Evolutionary conservation across 2,113 vertebrate genomes (phyloP).

Genomic region (Vulpes vulpes): DNA sequence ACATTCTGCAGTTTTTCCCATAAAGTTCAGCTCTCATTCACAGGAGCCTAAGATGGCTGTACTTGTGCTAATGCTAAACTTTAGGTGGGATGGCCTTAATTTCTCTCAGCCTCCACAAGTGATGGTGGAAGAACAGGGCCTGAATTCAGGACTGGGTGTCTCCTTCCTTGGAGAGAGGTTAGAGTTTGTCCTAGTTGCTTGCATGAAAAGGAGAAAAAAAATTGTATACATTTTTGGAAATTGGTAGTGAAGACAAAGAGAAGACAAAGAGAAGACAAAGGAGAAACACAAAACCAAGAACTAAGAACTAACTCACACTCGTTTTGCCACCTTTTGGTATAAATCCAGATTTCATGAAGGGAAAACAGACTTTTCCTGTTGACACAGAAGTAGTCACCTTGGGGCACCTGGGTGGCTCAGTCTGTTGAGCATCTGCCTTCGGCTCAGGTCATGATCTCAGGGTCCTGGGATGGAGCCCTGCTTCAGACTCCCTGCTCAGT

Average conservation of each 20-base stretch:
- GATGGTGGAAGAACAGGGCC: neutral
- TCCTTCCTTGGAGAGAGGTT: neutral
- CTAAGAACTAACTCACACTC: neutral
- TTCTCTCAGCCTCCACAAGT: too few species aligned
- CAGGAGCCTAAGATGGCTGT: too few species aligned
- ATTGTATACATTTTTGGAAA: neutral
- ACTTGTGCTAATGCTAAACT: too few species aligned
- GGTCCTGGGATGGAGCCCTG: too few species aligned
- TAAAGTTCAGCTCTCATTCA: too few species aligned
- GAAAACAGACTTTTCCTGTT: neutral
- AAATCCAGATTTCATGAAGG: slow-evolving; percentile 20
- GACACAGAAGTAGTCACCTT: neutral
- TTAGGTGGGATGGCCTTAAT: too few species aligned
- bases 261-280: neutral
- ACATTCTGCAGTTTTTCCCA: too few species aligned
- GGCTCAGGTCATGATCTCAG: too few species aligned
- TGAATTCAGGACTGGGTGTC: neutral
- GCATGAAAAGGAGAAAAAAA: neutral
- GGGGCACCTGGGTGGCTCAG: too few species aligned
- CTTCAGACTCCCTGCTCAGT: too few species aligned
- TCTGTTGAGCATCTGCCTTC: too few species aligned
- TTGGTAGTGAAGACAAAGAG: neutral
- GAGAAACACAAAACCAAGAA: slow-evolving; percentile 22
- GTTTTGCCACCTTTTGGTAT: neutral
- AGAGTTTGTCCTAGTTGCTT: neutral